phyloP scores from a whole-genome alignment of 2,888 invertebrate species.

The Drosophila subquinaria region DNA sequence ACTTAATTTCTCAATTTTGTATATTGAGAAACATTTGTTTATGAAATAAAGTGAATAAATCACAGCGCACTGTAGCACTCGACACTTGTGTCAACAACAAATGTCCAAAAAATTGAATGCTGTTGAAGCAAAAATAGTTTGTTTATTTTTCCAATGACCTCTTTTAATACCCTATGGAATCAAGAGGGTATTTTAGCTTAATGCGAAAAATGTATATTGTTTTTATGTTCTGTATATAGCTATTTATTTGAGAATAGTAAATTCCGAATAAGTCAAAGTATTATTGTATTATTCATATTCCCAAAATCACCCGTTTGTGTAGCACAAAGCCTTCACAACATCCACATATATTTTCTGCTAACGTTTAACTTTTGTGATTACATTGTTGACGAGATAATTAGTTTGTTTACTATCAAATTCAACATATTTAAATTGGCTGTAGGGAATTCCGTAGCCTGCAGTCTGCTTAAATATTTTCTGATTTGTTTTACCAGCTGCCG shows the following conservation, averaged over 20 bases:
- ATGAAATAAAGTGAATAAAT: not conserved
- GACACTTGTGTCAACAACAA: conserved; percentile 18
- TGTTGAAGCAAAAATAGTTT: conserved; percentile 7
- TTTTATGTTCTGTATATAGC: not conserved
- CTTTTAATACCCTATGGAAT: not conserved
- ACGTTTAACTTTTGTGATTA: not conserved
- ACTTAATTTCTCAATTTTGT: not conserved
- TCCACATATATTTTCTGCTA: not conserved
- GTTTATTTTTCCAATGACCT: conserved; percentile 15
- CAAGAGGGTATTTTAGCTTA: not conserved
- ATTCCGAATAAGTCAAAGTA: too few species aligned
- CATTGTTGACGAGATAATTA: not conserved
- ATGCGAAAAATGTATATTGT: not conserved
- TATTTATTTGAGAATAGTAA: not conserved
- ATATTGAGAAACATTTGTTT: not conserved
- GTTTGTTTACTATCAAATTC: not conserved
- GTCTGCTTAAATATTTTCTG: not conserved
- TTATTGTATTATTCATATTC: not conserved
- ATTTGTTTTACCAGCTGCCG: conserved; percentile 29
- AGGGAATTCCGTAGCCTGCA: not conserved
- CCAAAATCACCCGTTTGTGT: not conserved
- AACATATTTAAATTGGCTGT: not conserved
- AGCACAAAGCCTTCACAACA: not conserved
- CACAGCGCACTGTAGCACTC: conserved; percentile 2
- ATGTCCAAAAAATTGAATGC: not conserved